Evolutionary conservation across 92 coral and sea anemone genomes (phyloP), one percentile per base, ranked within the genome.

Genomic region (Phymanthus crucifer): DNA sequence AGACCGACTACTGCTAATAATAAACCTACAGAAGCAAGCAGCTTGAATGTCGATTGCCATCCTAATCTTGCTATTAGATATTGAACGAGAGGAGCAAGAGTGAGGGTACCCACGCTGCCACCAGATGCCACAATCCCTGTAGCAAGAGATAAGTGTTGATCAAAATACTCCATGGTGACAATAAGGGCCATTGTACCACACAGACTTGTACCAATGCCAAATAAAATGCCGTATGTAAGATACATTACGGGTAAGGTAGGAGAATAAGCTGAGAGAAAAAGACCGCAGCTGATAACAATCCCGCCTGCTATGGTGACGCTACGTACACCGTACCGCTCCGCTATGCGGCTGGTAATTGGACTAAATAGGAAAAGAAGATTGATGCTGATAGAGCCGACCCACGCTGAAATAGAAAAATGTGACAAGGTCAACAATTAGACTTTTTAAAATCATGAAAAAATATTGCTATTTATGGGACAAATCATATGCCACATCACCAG

Each of bases 71-170:
- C 91, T 24, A 95, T 73, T 9, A 95, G 76, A 40, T 77, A 81
- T 78, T 95, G 97, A 16, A 94, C 69, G 1, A 94, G 81, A 2
- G 99, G 99, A 34, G 99, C 92, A 12, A 95, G 87, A 12, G 83
- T 82, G 12, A 95, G 85, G 11, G 98, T 94, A 14, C 99, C 99
- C 34, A 95, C 80, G 45, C 97, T 94, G 34, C 99, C 87, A 2
- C 99, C 99, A 1, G 99, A 93, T 0, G 97, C 97, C 5, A 93
- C 89, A n/a, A 95, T 86, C 11, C 99, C 99, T 18, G 98, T 95
- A 33, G 99, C 98, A 17, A 95, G 66, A 78, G 94, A 88, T n/a
- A 94, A 84, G 66, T 93, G 93, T 48, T 88, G 89, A 35, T 95
- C 96, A 75, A 95, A 95, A 69, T 94, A 93, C 26, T 94, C 93